A percentile compares a stretch with the other conserved stretches of the same genome.
These are phyloP conservation scores for Pachycephus smyrnensis DNA, from an alignment of 2,888 invertebrate species.

Conservation along the genomic window DNA sequence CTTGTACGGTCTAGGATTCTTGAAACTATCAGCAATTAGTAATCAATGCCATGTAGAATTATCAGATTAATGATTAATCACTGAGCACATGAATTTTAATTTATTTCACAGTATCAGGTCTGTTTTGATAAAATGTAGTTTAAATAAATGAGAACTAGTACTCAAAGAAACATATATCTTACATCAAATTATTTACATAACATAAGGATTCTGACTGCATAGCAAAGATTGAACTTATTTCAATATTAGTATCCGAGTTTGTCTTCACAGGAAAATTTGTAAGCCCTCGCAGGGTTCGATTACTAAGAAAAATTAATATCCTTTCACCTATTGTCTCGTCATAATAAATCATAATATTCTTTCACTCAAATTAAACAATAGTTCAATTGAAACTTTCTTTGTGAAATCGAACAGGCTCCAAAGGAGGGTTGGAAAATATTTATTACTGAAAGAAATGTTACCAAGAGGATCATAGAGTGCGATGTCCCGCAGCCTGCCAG, in stretches of 20 bases:
- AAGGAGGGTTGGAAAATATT: not conserved
- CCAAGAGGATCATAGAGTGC: constrained; percentile 54
- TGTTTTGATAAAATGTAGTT: not conserved
- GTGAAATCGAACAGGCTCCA: not conserved
- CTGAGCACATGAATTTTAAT: not conserved
- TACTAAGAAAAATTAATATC: not conserved
- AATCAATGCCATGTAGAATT: not conserved
- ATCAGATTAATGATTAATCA: not conserved
- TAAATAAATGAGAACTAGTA: too few relatives aligned
- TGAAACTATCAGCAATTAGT: not conserved
- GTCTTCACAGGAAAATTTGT: not conserved
- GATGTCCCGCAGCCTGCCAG: constrained; percentile 73
- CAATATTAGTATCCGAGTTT: not conserved
- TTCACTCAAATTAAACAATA: not conserved
- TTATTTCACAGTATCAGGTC: not conserved
- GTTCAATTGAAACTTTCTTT: not conserved
- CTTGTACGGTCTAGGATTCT: not conserved
- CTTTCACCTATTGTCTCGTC: not conserved
- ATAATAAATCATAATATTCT: not conserved
- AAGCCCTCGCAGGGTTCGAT: not conserved
- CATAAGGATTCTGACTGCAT: too few relatives aligned
- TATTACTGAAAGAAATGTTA: constrained; percentile 46
- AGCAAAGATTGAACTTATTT: not conserved
- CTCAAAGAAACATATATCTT: too few relatives aligned
- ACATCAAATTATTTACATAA: too few relatives aligned